Evolutionary conservation across 2,888 invertebrate species (phyloP), one percentile per base, ranked within the genome.

Genomic region (Leptinotarsa haldemani): DNA sequence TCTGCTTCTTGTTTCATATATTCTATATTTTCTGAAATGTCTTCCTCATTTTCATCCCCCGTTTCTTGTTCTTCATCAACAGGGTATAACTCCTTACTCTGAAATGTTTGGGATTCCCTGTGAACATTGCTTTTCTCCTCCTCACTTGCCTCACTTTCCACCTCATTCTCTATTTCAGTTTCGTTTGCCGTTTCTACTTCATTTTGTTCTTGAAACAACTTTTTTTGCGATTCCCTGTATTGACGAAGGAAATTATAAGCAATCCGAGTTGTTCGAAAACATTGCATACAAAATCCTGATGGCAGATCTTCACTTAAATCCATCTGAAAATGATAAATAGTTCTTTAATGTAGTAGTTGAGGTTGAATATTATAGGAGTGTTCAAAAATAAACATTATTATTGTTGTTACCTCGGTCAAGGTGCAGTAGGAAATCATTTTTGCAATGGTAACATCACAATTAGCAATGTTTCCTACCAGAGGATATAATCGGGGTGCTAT

Each of bases 381-480:
- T 30, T 40, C 40, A 40, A 9, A 40, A 40, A 40, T 40, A 40
- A 40, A 12, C 12, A 40, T 40, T 40, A 40, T 40, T 12, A 3
- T 20, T 4, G 13, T 56, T 13, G 22, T 56, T 56, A 61, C 61
- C 61, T 61, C 61, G 2, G 30, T 61, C n/a, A n/a, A 5, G 12
- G 40, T 61, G n/a, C 61, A 61, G 30, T 61, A 61, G 3, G 61
- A 30, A 61, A 61, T 25, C 61, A 61, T 61, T 25, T 30, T 61
- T 9, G 40, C 25, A n/a, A 61, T 61, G 61, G 13, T 61, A 16
- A 61, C 61, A 61, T 61, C 61, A n/a, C 61, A 61, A 61, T 61
- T 61, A 40, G 40, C n/a, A 61, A n/a, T 15, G 4, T 18, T n/a
- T 7, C 40, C 61, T n/a, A 18, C 30, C 4, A 61, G 30, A 9